Evolutionary conservation across 2,113 vertebrate species (phyloP).

Genomic region (Gavialis gangeticus): DNA sequence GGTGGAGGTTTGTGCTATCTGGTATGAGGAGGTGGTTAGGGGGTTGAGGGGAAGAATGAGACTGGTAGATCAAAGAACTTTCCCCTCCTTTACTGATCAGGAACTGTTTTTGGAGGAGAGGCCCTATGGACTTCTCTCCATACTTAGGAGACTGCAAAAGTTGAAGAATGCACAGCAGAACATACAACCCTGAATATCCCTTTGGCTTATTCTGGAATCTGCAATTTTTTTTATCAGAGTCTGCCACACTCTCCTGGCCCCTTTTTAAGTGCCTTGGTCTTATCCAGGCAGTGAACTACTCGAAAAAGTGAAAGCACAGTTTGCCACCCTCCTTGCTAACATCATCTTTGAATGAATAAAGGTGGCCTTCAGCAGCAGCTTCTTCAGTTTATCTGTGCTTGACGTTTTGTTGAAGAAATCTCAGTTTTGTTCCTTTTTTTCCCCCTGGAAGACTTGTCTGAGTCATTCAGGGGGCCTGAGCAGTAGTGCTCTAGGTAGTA

Average conservation of each 20-base stretch:
- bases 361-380: not conserved
- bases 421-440: not conserved
- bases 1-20: not conserved
- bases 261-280: not conserved
- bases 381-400: not conserved
- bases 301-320: not conserved
- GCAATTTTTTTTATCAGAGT: not conserved
- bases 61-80: not conserved
- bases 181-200: too few relatives aligned
- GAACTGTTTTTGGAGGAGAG: not conserved
- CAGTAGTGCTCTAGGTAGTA: not conserved
- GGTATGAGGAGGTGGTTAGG: not conserved
- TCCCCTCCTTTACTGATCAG: not conserved
- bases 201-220: not conserved
- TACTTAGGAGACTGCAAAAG: not conserved
- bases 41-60: not conserved
- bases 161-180: not conserved
- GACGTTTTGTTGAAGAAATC: not conserved
- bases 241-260: not conserved
- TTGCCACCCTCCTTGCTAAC: not conserved
- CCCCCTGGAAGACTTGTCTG: not conserved
- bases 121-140: not conserved
- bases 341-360: not conserved
- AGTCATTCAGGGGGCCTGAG: not conserved
- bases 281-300: not conserved